Evolutionary conservation across 2,113 vertebrate species (phyloP).

Genomic region (Pholis gunnellus): DNA sequence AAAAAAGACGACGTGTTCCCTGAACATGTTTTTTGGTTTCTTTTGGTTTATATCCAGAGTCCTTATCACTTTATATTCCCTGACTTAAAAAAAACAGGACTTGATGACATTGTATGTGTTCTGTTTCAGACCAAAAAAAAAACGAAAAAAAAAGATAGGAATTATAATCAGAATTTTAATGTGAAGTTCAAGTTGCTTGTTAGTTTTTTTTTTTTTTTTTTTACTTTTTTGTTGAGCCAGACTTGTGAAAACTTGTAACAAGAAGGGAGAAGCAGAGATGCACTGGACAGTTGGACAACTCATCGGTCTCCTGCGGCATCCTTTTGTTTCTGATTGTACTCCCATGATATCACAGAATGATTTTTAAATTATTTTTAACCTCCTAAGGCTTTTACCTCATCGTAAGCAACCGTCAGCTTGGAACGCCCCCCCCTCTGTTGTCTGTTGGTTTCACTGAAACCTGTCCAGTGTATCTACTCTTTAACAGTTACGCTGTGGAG

Average conservation of each 20-base stretch:
- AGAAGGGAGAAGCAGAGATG: conserved; percentile 79
- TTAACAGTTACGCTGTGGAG: conserved; percentile 67
- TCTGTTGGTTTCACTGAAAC: conserved; percentile 48
- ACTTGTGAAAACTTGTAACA: conserved; percentile 80
- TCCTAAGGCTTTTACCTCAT: conserved; percentile 70
- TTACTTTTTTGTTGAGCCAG: conserved; percentile 68
- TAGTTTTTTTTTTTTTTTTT: conserved; percentile 51
- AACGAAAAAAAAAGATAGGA: conserved; percentile 76
- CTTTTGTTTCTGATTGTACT: conserved; percentile 69
- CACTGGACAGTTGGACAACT: conserved; percentile 78
- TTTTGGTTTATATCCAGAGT: conserved; percentile 80
- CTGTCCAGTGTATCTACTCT: conserved; percentile 77
- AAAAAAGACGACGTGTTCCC: conserved; percentile 59
- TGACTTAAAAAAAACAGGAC: conserved; percentile 75
- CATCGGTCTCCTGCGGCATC: conserved; percentile 57
- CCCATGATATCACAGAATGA: conserved; percentile 45
- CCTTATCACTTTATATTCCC: conserved; percentile 85
- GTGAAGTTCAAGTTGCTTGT: conserved; percentile 83
- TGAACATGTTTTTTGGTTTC: conserved; percentile 70
- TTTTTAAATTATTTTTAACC: conserved; percentile 67
- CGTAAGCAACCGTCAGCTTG: conserved; percentile 36
- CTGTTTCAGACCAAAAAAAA: conserved; percentile 90
- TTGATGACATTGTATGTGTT: conserved; percentile 81
- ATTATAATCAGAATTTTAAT: conserved; percentile 83
- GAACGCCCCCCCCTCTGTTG: conserved; percentile 43